phyloP scores from a whole-genome alignment of 1,140 invertebrate species.

The Philaenus spumarius region DNA sequence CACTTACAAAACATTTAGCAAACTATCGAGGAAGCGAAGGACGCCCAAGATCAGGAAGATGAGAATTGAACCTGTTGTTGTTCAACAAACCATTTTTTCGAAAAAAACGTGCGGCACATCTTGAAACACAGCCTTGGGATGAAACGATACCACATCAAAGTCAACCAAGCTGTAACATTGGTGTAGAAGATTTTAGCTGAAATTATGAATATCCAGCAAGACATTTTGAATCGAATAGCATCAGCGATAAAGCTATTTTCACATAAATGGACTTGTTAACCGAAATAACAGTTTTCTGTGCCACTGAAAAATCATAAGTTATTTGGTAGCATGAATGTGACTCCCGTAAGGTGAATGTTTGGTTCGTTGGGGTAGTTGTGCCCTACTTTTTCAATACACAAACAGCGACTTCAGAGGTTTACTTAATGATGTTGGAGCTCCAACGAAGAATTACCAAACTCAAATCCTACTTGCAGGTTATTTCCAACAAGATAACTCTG shows the following conservation, averaged over 20 bases:
- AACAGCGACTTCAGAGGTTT: background rate
- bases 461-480: slow-evolving; percentile 1
- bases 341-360: slow-evolving; percentile 6
- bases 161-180: background rate
- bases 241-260: background rate
- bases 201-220: no score
- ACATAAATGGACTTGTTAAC: background rate
- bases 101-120: background rate
- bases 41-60: background rate
- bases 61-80: background rate
- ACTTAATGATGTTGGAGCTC: background rate
- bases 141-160: background rate
- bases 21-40: background rate
- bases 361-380: slow-evolving; percentile 14
- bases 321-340: slow-evolving; percentile 5
- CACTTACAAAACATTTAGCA: background rate
- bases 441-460: background rate
- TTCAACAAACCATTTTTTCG: background rate
- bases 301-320: background rate
- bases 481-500: slow-evolving; percentile 22
- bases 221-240: background rate
- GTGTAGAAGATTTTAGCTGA: background rate
- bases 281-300: background rate
- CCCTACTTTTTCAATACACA: slow-evolving; percentile 20
- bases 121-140: background rate